Evolutionary conservation across 2,113 vertebrate genomes (phyloP), one percentile per base, ranked within the genome.

Genomic region (Aramus guarauna): DNA sequence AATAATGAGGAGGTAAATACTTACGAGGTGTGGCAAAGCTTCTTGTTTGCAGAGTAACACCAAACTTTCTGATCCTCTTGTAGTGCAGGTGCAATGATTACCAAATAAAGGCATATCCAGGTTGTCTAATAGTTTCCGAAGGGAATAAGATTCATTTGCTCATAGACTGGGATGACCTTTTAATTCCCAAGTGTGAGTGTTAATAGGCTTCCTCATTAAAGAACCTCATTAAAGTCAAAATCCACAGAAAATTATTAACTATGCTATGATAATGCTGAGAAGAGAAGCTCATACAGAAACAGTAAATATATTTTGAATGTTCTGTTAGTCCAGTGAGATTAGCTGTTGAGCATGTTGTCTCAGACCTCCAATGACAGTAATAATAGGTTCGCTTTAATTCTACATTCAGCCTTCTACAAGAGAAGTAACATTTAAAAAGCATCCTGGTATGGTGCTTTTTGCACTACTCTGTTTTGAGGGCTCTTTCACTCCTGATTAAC

Each of bases 181-280:
- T 81, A 77, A 88, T 88, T 94, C 90, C 63, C 78, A 63, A 78
- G 19, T 68, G 75, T 66, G 39, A 90, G 72, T 63, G 58, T 41
- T 90, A 95, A 91, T 79, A 82, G 52, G 23, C 9, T 84, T 86
- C 64, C 82, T 92, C 74, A 83, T 96, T 96, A 88, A 91, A 82
- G 62, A 58, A 90, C 27, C 29, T 95, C 67, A 88, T 91, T 96
- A 96, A 93, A 94, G 71, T 88, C 15, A 88, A 91, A 94, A 84
- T 93, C 72, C 34, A 37, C 39, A 78, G 93, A 74, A 96, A 92
- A 94, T 90, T 90, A 66, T 80, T 94, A 93, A 75, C 26, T 52
- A 14, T 62, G 29, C 27, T 20, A 27, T 48, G 30, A 56, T 67
- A 90, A 80, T 73, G 11, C 43, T 73, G 69, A 52, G 36, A 56